Percentiles rank a stretch among this genome's conserved stretches.
phyloP scores from a whole-genome alignment of 1,140 invertebrate genomes.

The Zelostemma sp. region DNA sequence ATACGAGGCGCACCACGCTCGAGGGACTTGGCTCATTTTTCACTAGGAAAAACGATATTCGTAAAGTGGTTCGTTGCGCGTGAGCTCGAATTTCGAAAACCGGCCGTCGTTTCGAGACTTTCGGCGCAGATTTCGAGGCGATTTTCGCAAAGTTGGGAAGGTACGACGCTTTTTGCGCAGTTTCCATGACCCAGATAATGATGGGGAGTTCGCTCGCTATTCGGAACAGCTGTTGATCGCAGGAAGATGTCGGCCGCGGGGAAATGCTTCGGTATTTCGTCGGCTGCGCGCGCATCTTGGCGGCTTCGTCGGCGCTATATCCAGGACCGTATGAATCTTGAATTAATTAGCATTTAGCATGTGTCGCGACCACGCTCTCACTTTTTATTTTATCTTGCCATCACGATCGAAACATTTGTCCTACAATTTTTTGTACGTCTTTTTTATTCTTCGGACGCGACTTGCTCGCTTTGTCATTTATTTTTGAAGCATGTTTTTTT shows the following conservation, averaged over 20 bases:
- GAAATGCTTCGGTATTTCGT: conserved; percentile 61
- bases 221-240: conserved; percentile 68
- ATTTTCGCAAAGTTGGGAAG: conserved; percentile 10
- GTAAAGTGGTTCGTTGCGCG: conserved; percentile 27
- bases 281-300: conserved; percentile 63
- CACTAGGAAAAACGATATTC: conserved; percentile 11
- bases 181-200: conserved; percentile 69
- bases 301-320: conserved; percentile 61
- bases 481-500: too few relatives aligned
- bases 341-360: conserved; percentile 27
- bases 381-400: not conserved
- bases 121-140: conserved; percentile 33
- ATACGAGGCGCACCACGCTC: conserved; percentile 50
- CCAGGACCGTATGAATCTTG: conserved; percentile 58
- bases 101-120: conserved; percentile 34
- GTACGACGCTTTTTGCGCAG: conserved; percentile 61
- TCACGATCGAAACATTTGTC: too few relatives aligned
- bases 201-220: conserved; percentile 67
- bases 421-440: too few relatives aligned
- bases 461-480: too few relatives aligned
- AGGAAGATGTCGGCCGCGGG: conserved; percentile 63
- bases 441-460: too few relatives aligned
- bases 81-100: conserved; percentile 26
- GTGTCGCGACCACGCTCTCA: conserved; percentile 3
- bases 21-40: conserved; percentile 29